Evolutionary conservation across 2,888 invertebrate species (phyloP).

Genomic region (Limenitis camilla): DNA sequence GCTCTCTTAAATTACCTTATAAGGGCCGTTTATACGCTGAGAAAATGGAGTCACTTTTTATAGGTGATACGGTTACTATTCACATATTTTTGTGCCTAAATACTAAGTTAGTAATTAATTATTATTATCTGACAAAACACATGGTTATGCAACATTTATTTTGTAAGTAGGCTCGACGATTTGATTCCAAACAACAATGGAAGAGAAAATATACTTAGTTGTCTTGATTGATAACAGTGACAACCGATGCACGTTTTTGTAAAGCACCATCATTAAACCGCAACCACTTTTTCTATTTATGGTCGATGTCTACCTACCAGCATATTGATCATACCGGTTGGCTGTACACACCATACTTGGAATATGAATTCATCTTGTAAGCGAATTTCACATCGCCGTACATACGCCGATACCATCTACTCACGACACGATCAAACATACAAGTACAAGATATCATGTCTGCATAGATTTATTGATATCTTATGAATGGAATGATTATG

Average conservation of each 20-base stretch:
- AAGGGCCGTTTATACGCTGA: not conserved
- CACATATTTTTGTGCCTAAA: too few relatives aligned
- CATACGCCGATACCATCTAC: slow-evolving; percentile 28
- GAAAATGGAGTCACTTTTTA: not conserved
- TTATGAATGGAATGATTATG: not conserved
- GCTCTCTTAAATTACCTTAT: not conserved
- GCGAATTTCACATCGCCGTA: slow-evolving; percentile 45
- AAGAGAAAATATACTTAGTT: slow-evolving; percentile 37
- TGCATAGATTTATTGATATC: not conserved
- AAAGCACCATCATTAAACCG: slow-evolving; percentile 51
- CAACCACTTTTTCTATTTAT: slow-evolving; percentile 60
- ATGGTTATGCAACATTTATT: too few relatives aligned
- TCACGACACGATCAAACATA: slow-evolving; percentile 41
- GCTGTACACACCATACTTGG: slow-evolving; percentile 25
- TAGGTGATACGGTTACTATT: too few relatives aligned
- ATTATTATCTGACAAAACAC: too few relatives aligned
- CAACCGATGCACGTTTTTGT: slow-evolving; percentile 50
- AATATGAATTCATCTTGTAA: slow-evolving; percentile 41
- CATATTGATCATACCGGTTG: slow-evolving; percentile 61
- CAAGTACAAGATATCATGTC: slow-evolving; percentile 28
- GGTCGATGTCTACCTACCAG: slow-evolving; percentile 54
- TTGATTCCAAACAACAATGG: slow-evolving; percentile 29
- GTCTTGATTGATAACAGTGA: slow-evolving; percentile 55
- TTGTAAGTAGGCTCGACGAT: not conserved
- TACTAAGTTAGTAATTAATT: too few relatives aligned